phyloP scores from a whole-genome alignment of 2,888 invertebrate species.

The Plagodis dolabraria region DNA sequence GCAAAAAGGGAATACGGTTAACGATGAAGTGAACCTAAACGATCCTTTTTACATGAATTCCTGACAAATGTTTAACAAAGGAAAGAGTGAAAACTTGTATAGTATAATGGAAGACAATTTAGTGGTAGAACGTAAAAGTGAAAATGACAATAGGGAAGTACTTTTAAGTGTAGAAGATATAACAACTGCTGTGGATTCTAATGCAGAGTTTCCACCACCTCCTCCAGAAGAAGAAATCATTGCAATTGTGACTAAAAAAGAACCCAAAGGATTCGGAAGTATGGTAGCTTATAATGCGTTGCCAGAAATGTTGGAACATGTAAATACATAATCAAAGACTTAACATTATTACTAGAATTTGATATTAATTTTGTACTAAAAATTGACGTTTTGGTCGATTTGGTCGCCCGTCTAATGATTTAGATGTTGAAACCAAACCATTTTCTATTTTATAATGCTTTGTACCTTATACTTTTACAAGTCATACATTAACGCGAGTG shows the following conservation, averaged over 20 bases:
- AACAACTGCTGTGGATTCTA: conserved; percentile 62
- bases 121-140: conserved; percentile 74
- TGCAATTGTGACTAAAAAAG: conserved; percentile 80
- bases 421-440: too few relatives aligned
- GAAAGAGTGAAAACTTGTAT: conserved; percentile 84
- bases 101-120: conserved; percentile 83
- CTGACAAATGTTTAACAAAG: conserved; percentile 89
- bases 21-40: conserved; percentile 86
- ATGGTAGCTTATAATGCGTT: conserved; percentile 82
- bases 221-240: conserved; percentile 79
- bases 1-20: conserved; percentile 86
- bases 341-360: conserved; percentile 11
- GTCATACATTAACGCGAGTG: too few relatives aligned
- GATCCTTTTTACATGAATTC: conserved; percentile 89
- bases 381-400: too few relatives aligned
- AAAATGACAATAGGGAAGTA: conserved; percentile 80
- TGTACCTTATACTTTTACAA: too few relatives aligned
- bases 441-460: too few relatives aligned
- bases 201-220: conserved; percentile 70
- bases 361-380: conserved; percentile 7
- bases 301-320: conserved; percentile 80
- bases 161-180: conserved; percentile 81
- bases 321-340: conserved; percentile 64
- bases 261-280: conserved; percentile 76
- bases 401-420: too few relatives aligned